phyloP scores from a whole-genome alignment of 1,140 invertebrate genomes.

The Rhyzopertha dominica region DNA sequence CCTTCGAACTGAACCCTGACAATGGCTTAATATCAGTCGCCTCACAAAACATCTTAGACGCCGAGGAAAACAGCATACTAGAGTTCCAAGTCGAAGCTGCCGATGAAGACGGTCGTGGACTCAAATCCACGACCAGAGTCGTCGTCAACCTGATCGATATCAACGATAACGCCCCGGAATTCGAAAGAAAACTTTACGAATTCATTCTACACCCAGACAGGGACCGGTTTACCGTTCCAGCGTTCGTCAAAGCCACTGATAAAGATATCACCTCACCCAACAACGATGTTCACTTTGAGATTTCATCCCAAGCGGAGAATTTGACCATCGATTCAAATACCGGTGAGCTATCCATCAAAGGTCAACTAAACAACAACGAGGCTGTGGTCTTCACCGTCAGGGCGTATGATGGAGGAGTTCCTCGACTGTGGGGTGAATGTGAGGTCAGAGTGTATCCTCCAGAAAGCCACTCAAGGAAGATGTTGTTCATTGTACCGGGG shows the following conservation, averaged over 20 bases:
- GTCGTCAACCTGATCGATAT: conserved; percentile 74
- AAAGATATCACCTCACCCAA: conserved; percentile 80
- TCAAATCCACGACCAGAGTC: conserved; percentile 64
- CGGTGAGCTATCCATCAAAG: conserved; percentile 25
- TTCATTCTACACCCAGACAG: conserved; percentile 71
- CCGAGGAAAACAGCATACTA: conserved; percentile 71
- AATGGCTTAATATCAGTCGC: conserved; percentile 74
- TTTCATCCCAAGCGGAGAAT: conserved; percentile 37
- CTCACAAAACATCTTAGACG: conserved; percentile 70
- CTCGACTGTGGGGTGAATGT: conserved; percentile 61
- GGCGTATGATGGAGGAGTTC: conserved; percentile 77
- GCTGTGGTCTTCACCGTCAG: conserved; percentile 61
- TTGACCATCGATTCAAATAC: conserved; percentile 20
- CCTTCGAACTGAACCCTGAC: conserved; percentile 69
- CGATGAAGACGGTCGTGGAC: conserved; percentile 77
- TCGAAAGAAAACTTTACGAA: conserved; percentile 74
- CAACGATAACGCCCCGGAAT: conserved; percentile 82
- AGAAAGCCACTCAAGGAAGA: conserved; percentile 60
- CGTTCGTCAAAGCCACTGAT: conserved; percentile 74
- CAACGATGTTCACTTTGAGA: conserved; percentile 78
- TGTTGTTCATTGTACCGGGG: conserved; percentile 73
- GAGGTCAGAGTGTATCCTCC: conserved; percentile 64
- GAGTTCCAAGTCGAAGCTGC: conserved; percentile 77
- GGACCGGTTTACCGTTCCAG: conserved; percentile 64
- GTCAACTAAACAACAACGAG: conserved; percentile 50